Evolutionary conservation across 2,113 vertebrate species (phyloP).

Genomic region (Colossoma macropomum): DNA sequence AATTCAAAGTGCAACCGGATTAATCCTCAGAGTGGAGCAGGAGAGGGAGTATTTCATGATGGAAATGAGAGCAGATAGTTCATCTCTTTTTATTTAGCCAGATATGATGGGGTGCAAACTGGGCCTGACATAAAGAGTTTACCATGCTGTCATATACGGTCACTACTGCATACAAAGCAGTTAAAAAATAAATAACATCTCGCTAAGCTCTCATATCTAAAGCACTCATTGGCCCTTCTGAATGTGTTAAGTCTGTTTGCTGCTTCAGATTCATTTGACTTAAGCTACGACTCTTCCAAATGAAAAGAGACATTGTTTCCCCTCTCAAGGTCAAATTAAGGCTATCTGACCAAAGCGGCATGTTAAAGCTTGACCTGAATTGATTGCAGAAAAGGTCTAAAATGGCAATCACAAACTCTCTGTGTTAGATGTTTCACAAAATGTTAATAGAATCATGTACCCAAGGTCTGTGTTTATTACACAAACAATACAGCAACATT

Average conservation of each 20-base stretch:
- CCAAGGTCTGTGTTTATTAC: neutral
- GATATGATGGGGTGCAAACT: neutral
- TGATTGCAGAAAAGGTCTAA: neutral
- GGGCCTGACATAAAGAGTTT: slow-evolving; percentile 4
- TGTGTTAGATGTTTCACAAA: neutral
- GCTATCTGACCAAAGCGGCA: neutral
- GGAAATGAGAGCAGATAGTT: neutral
- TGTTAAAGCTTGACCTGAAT: slow-evolving; percentile 1
- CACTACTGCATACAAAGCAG: neutral
- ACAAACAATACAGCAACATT: neutral
- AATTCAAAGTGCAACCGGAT: neutral
- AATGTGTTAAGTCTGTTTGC: neutral
- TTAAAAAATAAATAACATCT: neutral
- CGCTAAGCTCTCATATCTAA: neutral
- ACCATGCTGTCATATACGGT: slow-evolving; percentile 1
- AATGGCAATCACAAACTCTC: neutral
- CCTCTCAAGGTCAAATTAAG: neutral
- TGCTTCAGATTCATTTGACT: neutral
- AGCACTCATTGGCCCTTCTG: neutral
- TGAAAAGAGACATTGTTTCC: no score
- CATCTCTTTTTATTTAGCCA: slow-evolving; percentile 5
- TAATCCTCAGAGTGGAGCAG: slow-evolving; percentile 1
- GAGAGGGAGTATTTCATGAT: slow-evolving; percentile 13
- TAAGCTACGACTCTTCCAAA: neutral
- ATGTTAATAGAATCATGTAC: neutral